phyloP scores from a whole-genome alignment of 2,797 vertebrate genomes.

The Champsocephalus esox region DNA sequence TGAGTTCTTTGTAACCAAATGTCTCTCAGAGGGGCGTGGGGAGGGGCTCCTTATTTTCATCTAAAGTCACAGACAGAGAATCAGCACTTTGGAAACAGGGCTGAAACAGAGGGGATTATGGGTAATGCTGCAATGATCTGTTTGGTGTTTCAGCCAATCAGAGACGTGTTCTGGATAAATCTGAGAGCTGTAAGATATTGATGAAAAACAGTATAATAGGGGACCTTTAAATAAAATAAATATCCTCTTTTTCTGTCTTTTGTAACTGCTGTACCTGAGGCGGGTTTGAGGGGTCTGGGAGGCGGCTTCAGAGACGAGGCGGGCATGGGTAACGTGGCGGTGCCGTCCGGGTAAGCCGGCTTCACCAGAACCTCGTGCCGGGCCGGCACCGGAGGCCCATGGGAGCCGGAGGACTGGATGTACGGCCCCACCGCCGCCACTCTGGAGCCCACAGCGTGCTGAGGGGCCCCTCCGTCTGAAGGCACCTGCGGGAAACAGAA shows the following conservation, averaged over 20 bases:
- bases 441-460: slow-evolving; percentile 82
- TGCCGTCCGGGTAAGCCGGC: slow-evolving; percentile 88
- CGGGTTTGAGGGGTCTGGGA: slow-evolving; percentile 71
- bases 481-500: slow-evolving; percentile 76
- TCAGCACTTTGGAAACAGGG: too few relatives aligned
- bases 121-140: too few relatives aligned
- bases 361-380: slow-evolving; percentile 90
- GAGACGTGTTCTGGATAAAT: too few relatives aligned
- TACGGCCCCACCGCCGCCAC: slow-evolving; percentile 96
- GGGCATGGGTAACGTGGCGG: slow-evolving; percentile 79
- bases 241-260: neutral
- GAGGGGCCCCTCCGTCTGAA: slow-evolving; percentile 83
- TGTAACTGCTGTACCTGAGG: slow-evolving; percentile 51
- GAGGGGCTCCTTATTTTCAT: too few relatives aligned
- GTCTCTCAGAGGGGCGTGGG: too few relatives aligned
- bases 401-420: slow-evolving; percentile 86
- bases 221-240: neutral
- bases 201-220: too few relatives aligned
- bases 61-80: too few relatives aligned
- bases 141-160: too few relatives aligned
- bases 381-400: slow-evolving; percentile 52
- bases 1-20: too few relatives aligned
- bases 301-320: slow-evolving; percentile 77
- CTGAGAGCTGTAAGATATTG: too few relatives aligned
- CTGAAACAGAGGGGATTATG: too few relatives aligned